phyloP scores from a whole-genome alignment of 2,888 invertebrate species.

The Napeogenes inachia region DNA sequence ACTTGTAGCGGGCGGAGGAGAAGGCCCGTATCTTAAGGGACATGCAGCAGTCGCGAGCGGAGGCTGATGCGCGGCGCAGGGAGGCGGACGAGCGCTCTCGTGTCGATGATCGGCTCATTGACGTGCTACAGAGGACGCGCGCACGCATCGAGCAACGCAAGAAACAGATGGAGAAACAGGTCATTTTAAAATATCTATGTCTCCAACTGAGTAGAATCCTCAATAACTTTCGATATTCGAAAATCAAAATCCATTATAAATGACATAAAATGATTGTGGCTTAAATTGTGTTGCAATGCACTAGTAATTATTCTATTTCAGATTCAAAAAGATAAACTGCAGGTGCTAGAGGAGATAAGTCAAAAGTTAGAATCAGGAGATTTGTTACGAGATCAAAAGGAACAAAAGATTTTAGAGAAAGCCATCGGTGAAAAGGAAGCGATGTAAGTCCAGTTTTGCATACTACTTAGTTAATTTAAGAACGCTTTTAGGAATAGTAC shows the following conservation, averaged over 20 bases:
- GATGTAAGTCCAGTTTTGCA: conserved; percentile 39
- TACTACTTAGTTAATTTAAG: background rate
- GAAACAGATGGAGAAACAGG: conserved; percentile 51
- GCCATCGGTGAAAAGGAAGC: conserved; percentile 65
- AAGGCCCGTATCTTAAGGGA: conserved; percentile 53
- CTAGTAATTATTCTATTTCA: conserved; percentile 28
- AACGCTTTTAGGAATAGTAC: background rate
- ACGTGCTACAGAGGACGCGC: conserved; percentile 46
- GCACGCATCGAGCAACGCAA: conserved; percentile 42
- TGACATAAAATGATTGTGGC: no score
- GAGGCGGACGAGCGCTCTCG: conserved; percentile 46
- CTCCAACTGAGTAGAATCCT: no score
- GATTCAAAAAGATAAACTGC: conserved; percentile 57
- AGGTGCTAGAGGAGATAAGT: conserved; percentile 67
- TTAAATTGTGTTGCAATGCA: no score
- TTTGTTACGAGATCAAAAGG: conserved; percentile 57
- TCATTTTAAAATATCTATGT: conserved; percentile 22
- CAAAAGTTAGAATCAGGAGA: conserved; percentile 59
- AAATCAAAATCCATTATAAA: no score
- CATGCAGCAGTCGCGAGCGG: conserved; percentile 47
- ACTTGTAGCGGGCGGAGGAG: conserved; percentile 46
- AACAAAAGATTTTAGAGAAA: conserved; percentile 67
- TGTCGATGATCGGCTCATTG: conserved; percentile 55
- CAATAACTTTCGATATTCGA: no score
- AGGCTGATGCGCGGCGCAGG: conserved; percentile 36